These are phyloP conservation scores for Agrochola lychnidis DNA, from an alignment of 2,888 invertebrate genomes.

Conservation along the genomic window DNA sequence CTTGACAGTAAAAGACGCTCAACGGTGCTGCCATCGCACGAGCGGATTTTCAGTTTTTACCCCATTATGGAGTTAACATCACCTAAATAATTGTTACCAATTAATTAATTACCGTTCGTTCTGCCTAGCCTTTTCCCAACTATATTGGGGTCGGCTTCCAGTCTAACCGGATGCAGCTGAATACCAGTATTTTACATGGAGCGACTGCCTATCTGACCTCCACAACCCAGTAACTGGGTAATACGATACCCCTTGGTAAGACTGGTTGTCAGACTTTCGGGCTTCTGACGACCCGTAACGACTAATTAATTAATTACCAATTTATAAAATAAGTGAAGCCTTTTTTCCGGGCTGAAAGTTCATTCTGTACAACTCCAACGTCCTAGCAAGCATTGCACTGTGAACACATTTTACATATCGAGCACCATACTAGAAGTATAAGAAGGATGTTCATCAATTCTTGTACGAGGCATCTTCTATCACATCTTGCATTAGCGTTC, in stretches of 20 bases:
- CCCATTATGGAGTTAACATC: background rate
- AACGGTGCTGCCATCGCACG: background rate
- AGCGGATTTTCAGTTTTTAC: background rate
- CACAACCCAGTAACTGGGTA: no score
- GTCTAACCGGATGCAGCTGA: no score
- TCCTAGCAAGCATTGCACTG: background rate
- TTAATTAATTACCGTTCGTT: background rate
- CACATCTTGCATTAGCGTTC: background rate
- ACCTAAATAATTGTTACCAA: background rate
- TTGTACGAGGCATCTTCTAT: background rate
- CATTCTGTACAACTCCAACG: background rate
- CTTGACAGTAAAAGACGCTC: background rate
- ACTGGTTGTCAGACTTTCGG: no score
- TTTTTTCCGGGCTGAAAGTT: background rate
- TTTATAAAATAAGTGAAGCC: background rate
- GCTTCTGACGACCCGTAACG: no score
- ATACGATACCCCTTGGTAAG: no score
- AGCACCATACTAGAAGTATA: background rate
- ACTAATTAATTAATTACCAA: no score
- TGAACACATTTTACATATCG: background rate
- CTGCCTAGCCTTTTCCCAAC: no score
- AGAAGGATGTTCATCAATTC: background rate
- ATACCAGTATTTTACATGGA: no score
- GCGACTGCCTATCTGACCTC: no score
- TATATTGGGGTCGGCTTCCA: no score